Conservation (phyloP, 1,140 invertebrate species). For the Parapsyche elsis region DNA sequence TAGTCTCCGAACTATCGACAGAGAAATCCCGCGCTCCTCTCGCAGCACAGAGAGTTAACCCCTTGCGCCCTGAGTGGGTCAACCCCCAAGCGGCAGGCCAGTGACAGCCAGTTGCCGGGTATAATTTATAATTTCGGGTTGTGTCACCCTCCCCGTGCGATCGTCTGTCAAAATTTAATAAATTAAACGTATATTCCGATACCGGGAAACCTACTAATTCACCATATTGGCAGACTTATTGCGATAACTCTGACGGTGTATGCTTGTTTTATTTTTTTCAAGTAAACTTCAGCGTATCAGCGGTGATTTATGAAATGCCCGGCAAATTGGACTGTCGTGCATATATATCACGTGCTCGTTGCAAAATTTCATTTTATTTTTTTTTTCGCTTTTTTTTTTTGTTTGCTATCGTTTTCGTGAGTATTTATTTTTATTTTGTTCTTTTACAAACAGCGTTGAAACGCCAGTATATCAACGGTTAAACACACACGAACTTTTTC, state of each 20-base stretch:
- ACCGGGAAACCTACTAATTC: slow-evolving; percentile 45
- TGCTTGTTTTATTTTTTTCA: slow-evolving; percentile 17
- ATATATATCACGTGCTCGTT: slow-evolving; percentile 19
- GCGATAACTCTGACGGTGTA: slow-evolving; percentile 17
- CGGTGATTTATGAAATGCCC: slow-evolving; percentile 38
- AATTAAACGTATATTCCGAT: slow-evolving; percentile 40
- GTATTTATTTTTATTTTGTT: neutral
- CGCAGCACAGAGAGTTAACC: too few relatives aligned
- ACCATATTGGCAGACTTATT: slow-evolving; percentile 37
- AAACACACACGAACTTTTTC: too few relatives aligned
- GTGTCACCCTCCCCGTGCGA: slow-evolving; percentile 29
- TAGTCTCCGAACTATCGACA: too few relatives aligned
- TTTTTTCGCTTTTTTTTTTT: too few relatives aligned
- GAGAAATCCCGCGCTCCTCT: too few relatives aligned
- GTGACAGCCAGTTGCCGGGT: slow-evolving; percentile 5
- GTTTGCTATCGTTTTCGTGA: too few relatives aligned
- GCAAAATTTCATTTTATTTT: neutral
- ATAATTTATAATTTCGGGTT: slow-evolving; percentile 41
- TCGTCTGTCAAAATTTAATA: slow-evolving; percentile 41
- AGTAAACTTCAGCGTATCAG: slow-evolving; percentile 30
- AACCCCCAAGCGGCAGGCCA: neutral
- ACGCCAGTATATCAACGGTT: too few relatives aligned
- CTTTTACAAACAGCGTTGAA: too few relatives aligned
- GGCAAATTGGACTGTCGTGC: slow-evolving; percentile 31
- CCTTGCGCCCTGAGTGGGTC: neutral